Percentiles rank a stretch among this genome's conserved stretches.
Conservation (phyloP, 1,140 invertebrate genomes). For the Leptopilina clavipes region DNA sequence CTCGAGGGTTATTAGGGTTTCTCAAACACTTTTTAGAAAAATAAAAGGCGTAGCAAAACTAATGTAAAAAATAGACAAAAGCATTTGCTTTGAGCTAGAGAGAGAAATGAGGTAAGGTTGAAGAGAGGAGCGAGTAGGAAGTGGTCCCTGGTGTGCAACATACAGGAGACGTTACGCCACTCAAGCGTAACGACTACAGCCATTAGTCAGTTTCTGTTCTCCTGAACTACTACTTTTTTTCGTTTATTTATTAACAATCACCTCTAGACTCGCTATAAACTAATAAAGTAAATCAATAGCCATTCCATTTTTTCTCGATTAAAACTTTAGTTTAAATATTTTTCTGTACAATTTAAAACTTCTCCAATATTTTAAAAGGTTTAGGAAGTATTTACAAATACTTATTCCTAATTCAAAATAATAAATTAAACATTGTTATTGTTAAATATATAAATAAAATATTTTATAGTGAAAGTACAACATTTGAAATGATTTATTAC, state of each 20-base stretch:
- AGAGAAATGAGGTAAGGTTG: background rate
- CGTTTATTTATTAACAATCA: background rate
- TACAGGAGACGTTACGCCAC: background rate
- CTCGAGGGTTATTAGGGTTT: constrained; percentile 49
- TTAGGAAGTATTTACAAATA: too few species aligned
- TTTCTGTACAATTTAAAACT: too few species aligned
- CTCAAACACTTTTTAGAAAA: background rate
- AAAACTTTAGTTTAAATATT: too few species aligned
- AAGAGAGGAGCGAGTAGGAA: background rate
- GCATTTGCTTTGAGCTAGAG: constrained; percentile 3
- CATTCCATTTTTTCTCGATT: too few species aligned
- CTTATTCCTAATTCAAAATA: too few species aligned
- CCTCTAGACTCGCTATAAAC: background rate
- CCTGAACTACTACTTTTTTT: background rate
- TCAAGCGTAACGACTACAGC: constrained; percentile 13
- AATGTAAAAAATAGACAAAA: constrained; percentile 7
- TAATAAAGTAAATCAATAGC: too few species aligned
- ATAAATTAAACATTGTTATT: too few species aligned
- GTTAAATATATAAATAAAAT: too few species aligned
- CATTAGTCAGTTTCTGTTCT: background rate
- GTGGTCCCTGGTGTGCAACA: constrained; percentile 18
- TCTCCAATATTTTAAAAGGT: too few species aligned
- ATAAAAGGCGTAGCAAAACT: constrained; percentile 4
- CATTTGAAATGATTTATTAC: too few species aligned
- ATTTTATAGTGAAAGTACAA: too few species aligned